These are phyloP conservation scores for Saccostrea glomerata DNA, from an alignment of 1,140 invertebrate species.

Conservation along the genomic window DNA sequence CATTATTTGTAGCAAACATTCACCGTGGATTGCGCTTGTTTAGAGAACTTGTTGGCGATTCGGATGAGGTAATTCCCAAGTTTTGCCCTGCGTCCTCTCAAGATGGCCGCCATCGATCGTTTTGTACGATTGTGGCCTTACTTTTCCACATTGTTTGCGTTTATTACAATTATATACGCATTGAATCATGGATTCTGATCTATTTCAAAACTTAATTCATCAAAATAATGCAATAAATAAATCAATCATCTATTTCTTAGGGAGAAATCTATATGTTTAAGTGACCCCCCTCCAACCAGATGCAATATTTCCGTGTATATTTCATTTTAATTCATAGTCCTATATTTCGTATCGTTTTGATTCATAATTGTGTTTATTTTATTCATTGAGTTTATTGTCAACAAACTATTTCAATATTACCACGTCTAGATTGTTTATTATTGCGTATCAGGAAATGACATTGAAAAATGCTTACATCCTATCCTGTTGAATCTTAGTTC, in stretches of 20 bases:
- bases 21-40: conserved; percentile 78
- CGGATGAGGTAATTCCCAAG: conserved; percentile 77
- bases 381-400: too few relatives aligned
- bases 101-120: conserved; percentile 61
- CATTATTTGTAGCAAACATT: conserved; percentile 71
- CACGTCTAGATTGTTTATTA: too few relatives aligned
- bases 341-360: too few relatives aligned
- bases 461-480: too few relatives aligned
- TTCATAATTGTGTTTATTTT: too few relatives aligned
- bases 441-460: too few relatives aligned
- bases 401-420: too few relatives aligned
- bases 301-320: conserved; percentile 13
- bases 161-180: not conserved
- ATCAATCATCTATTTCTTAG: not conserved
- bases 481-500: too few relatives aligned
- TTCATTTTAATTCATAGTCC: not conserved
- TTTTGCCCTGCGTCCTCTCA: conserved; percentile 45
- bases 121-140: not conserved
- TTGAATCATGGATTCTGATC: not conserved
- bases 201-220: not conserved
- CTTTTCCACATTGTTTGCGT: not conserved
- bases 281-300: not conserved
- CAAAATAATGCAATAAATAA: not conserved
- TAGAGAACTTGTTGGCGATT: conserved; percentile 78
- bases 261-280: not conserved